Evolutionary conservation across 2,113 vertebrate species (phyloP).

Genomic region (Tychaedon coryphoeus): DNA sequence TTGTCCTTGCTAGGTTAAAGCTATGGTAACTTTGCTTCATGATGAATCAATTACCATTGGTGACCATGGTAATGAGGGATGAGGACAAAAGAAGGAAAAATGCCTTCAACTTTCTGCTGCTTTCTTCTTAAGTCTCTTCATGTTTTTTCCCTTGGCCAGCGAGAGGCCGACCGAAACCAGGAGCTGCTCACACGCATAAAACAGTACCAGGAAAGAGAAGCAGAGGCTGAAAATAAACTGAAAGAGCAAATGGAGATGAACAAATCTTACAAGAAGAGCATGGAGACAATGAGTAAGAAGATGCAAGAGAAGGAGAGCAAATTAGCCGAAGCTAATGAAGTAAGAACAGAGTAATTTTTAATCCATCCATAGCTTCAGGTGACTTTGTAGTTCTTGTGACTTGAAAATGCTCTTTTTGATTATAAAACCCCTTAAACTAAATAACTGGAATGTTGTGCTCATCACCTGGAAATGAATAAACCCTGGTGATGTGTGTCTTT

Average conservation of each 20-base stretch:
- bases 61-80: not conserved
- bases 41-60: not conserved
- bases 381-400: not conserved
- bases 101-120: not conserved
- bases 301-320: constrained; percentile 82
- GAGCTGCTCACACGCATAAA: constrained; percentile 84
- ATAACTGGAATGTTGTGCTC: not conserved
- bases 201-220: constrained; percentile 83
- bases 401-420: not conserved
- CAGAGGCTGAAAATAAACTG: constrained; percentile 72
- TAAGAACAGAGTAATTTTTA: constrained; percentile 53
- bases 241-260: constrained; percentile 81
- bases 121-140: not conserved
- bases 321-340: constrained; percentile 81
- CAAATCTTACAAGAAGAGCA: constrained; percentile 74
- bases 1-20: not conserved
- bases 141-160: constrained; percentile 62
- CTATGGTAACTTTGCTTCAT: not conserved
- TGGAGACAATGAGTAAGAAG: constrained; percentile 80
- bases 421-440: not conserved
- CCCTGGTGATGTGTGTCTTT: not conserved
- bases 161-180: constrained; percentile 87
- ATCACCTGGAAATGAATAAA: not conserved
- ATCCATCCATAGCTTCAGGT: not conserved
- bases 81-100: not conserved